These are phyloP conservation scores for Onychostruthus taczanowskii DNA, from an alignment of 2,113 vertebrate species.

Conservation along the genomic window DNA sequence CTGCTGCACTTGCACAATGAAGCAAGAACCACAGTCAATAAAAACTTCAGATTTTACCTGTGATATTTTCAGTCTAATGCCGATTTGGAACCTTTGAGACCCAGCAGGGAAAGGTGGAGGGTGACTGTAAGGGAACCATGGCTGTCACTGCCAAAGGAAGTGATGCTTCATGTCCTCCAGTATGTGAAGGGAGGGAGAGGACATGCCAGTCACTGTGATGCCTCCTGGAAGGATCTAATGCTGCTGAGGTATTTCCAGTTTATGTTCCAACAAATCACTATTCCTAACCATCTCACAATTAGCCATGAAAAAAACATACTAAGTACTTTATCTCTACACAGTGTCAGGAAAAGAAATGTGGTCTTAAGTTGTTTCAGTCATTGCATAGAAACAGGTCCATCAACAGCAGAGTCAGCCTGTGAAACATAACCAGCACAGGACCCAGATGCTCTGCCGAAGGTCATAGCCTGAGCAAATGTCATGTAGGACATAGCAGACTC, in stretches of 20 bases:
- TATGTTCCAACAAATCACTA: background rate
- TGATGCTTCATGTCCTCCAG: accelerated
- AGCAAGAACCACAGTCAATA: accelerated
- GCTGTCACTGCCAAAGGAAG: accelerated
- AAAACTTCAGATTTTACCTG: background rate
- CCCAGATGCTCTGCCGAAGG: background rate
- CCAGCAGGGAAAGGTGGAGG: accelerated
- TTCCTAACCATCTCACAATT: background rate
- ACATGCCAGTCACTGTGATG: background rate
- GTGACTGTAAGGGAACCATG: accelerated
- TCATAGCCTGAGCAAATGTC: background rate
- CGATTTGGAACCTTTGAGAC: background rate
- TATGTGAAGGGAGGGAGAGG: accelerated
- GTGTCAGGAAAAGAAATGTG: background rate
- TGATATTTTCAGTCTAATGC: background rate
- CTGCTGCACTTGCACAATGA: background rate
- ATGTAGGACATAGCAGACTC: background rate
- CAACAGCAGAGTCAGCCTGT: background rate
- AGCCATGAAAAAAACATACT: background rate
- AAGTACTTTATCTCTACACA: background rate
- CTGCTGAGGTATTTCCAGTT: background rate
- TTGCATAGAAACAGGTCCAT: background rate
- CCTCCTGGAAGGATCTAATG: accelerated
- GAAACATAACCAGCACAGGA: background rate
- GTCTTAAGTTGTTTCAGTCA: background rate